Conservation (phyloP, 2,888 invertebrate species). For the Graphium colonna region DNA sequence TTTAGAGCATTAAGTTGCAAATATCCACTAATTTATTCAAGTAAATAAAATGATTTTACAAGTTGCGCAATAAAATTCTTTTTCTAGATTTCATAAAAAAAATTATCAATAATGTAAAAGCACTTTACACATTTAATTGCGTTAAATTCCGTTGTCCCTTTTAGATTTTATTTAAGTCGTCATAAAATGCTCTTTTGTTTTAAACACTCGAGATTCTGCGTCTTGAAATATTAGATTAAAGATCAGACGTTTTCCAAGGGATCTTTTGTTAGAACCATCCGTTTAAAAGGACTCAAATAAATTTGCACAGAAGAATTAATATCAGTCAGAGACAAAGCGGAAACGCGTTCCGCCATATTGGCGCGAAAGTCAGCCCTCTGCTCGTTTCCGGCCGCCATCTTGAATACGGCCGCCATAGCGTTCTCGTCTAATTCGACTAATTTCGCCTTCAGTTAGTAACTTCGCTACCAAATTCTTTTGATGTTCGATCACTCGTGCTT, state of each 20-base stretch:
- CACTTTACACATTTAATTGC: not conserved
- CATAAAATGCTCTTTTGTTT: not conserved
- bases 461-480: not conserved
- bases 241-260: not conserved
- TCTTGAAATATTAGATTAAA: too few species aligned
- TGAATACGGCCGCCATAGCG: slow-evolving; percentile 28
- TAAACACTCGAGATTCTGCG: not conserved
- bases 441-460: slow-evolving; percentile 13
- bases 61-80: too few species aligned
- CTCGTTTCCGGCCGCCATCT: slow-evolving; percentile 52
- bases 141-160: not conserved
- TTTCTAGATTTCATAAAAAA: too few species aligned
- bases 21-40: too few species aligned
- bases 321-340: slow-evolving; percentile 26
- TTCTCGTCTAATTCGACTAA: slow-evolving; percentile 34
- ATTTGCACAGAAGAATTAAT: slow-evolving; percentile 17
- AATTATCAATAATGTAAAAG: too few species aligned
- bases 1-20: too few species aligned
- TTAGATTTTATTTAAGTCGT: not conserved
- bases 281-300: slow-evolving; percentile 16
- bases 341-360: slow-evolving; percentile 37
- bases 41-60: too few species aligned
- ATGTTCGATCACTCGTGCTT: not conserved
- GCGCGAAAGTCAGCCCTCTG: slow-evolving; percentile 47
- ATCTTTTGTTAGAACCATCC: not conserved